phyloP scores from a whole-genome alignment of 2,113 vertebrate species.

The Mormyrus iriodes region DNA sequence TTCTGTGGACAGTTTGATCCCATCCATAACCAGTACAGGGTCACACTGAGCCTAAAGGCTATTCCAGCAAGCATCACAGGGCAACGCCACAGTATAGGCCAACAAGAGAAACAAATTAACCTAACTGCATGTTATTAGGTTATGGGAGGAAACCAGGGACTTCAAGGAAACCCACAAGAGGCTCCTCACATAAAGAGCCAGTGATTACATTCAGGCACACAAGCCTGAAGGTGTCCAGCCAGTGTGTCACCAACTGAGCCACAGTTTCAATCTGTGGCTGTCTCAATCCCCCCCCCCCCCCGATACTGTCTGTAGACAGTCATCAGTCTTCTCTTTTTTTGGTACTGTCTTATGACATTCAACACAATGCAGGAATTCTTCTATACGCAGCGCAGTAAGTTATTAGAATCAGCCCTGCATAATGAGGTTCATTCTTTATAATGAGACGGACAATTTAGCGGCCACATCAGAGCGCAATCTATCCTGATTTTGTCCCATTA shows the following conservation, averaged over 20 bases:
- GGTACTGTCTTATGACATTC: not conserved
- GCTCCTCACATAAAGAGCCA: not conserved
- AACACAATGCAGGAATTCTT: not conserved
- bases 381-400: constrained; percentile 17
- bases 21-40: not conserved
- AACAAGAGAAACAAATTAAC: not conserved
- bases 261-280: not conserved
- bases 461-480: constrained; percentile 27
- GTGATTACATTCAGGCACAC: not conserved
- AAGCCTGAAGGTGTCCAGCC: not conserved
- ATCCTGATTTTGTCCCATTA: not conserved
- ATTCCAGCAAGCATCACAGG: not conserved
- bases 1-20: not conserved
- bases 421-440: constrained; percentile 38
- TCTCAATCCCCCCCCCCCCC: not conserved
- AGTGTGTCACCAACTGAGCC: not conserved
- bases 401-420: constrained; percentile 30
- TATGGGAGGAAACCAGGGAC: not conserved
- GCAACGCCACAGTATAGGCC: not conserved
- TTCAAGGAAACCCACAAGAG: not conserved
- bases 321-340: not conserved
- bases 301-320: not conserved
- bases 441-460: constrained; percentile 35
- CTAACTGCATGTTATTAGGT: not conserved
- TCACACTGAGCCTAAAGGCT: not conserved